Evolutionary conservation across 2,113 vertebrate genomes (phyloP), one percentile per base, ranked within the genome.

Genomic region (Pitta sordida): DNA sequence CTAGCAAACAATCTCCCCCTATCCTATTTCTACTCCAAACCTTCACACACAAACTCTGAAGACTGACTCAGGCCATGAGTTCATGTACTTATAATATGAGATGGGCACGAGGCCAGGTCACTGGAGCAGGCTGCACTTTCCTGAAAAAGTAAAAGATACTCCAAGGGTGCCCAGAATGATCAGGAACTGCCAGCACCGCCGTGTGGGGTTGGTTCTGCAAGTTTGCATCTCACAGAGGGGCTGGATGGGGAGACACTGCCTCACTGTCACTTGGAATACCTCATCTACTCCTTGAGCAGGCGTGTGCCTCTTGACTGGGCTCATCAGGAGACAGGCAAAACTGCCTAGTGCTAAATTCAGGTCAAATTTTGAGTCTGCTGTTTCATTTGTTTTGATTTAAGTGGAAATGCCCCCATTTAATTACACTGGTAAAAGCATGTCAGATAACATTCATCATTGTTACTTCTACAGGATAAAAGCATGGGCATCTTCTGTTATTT

Each of bases 1-100:
- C 77, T 36, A 60, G 73, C 67, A 96, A 92, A 91, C 69, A 94
- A 89, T 92, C 65, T 91, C 46, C 63, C 79, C 93, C 78, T 93
- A 60, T 94, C 86, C 91, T 71, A 55, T 92, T 95, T 91, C 94
- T 91, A 30, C 29, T 85, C 63, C 70, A 92, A 34, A 29, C 41
- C 51, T 82, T 63, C 74, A 69, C 37, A 62, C 83, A 65, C 2
- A 11, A 62, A 58, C 53, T 65, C 1, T 23, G 70, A 89, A 73
- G 80, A 64, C 49, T 59, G 46, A 71, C 74, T 39, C 22, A 86
- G 34, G 69, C 60, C 80, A 34, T 4, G 18, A 84, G 92, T 88
- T 82, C 73, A 71, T 62, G 44, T 86, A 11, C 65, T 78, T 89
- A 68, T 19, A 64, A 92, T 26, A 26, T 0, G 2, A 82, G 83